Evolutionary conservation across 2,888 invertebrate genomes (phyloP).

Genomic region (Pocota personata): DNA sequence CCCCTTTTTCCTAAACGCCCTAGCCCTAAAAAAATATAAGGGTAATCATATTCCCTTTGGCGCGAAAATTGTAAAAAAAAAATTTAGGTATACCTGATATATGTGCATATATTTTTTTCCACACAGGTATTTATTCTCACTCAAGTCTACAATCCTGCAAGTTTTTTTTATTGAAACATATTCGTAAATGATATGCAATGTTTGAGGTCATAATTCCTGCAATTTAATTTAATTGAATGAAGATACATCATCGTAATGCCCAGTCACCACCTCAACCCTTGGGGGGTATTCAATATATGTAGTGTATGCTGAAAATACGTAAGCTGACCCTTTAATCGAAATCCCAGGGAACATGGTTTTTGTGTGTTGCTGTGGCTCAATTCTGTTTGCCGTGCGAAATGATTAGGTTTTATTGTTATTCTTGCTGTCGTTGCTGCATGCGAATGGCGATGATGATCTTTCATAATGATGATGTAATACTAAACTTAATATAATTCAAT

Average conservation of each 20-base stretch:
- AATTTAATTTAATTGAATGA: slow-evolving; percentile 43
- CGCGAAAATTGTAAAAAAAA: no score
- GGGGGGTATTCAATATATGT: not conserved
- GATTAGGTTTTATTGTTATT: slow-evolving; percentile 4
- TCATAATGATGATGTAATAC: slow-evolving; percentile 27
- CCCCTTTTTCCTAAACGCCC: no score
- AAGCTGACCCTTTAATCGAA: slow-evolving; percentile 20
- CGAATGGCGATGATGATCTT: not conserved
- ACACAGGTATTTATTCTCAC: no score
- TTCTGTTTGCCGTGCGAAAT: not conserved
- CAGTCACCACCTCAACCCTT: not conserved
- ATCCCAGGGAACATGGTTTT: slow-evolving; percentile 11
- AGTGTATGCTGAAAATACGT: no score
- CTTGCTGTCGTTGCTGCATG: not conserved
- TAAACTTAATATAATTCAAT: not conserved
- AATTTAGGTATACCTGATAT: no score
- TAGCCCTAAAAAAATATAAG: no score
- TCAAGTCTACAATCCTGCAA: no score
- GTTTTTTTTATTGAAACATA: no score
- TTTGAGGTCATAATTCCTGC: not conserved
- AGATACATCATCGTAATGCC: slow-evolving; percentile 40
- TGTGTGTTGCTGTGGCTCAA: not conserved
- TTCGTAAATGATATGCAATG: not conserved
- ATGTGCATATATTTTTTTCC: no score
- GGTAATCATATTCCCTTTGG: no score